phyloP scores from a whole-genome alignment of 2,113 vertebrate genomes.

The Lepidothrix coronata region DNA sequence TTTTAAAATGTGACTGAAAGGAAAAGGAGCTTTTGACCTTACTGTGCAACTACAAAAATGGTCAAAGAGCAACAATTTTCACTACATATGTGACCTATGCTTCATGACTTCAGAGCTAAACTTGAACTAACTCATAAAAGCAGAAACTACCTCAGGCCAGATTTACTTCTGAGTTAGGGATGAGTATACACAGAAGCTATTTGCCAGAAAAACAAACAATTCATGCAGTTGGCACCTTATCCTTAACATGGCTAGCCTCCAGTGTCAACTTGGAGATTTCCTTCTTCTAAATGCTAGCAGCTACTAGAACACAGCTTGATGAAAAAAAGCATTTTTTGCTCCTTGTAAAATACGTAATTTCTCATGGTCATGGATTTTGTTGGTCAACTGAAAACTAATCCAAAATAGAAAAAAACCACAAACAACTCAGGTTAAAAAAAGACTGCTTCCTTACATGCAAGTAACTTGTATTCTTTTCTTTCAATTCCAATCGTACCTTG shows the following conservation, averaged over 20 bases:
- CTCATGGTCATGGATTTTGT: not conserved
- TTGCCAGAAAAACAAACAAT: slow-evolving; percentile 43
- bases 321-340: slow-evolving; percentile 8
- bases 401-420: not conserved
- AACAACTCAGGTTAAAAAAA: not conserved
- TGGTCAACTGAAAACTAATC: not conserved
- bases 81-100: not conserved
- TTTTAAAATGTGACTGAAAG: not conserved
- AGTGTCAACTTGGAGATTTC: slow-evolving; percentile 36
- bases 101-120: not conserved
- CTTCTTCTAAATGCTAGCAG: slow-evolving; percentile 24
- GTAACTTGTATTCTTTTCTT: not conserved
- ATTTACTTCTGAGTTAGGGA: slow-evolving; percentile 24
- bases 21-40: not conserved
- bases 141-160: slow-evolving; percentile 6
- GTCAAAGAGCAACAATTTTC: not conserved
- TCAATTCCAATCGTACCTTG: not conserved
- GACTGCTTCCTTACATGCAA: not conserved
- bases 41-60: not conserved
- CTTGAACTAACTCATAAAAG: not conserved
- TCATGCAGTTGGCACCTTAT: slow-evolving; percentile 16
- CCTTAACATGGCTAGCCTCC: slow-evolving; percentile 31
- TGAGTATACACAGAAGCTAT: slow-evolving; percentile 7
- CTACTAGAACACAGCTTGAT: not conserved
- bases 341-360: not conserved